A percentile compares a stretch with the other conserved stretches of the same genome.
phyloP scores from a whole-genome alignment of 2,888 invertebrate genomes.

The Pammene fasciana region DNA sequence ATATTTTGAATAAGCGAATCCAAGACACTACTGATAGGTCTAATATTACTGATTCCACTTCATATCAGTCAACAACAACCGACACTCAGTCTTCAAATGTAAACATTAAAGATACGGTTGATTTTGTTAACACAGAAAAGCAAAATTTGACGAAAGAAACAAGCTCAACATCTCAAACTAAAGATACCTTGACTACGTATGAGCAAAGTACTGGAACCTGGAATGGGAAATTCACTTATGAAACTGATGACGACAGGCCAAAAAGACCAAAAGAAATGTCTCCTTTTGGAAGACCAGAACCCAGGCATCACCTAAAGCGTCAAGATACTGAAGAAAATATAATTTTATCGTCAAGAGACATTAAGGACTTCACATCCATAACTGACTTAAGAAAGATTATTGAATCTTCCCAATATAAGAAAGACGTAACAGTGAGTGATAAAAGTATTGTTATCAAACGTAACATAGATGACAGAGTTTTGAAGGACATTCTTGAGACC shows the following conservation, averaged over 20 bases:
- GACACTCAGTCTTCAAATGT: slow-evolving; percentile 58
- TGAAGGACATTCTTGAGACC: slow-evolving; percentile 78
- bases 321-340: slow-evolving; percentile 80
- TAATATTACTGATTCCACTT: slow-evolving; percentile 52
- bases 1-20: slow-evolving; percentile 59
- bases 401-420: slow-evolving; percentile 71
- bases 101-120: slow-evolving; percentile 63
- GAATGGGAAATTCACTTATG: slow-evolving; percentile 83
- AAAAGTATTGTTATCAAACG: slow-evolving; percentile 78
- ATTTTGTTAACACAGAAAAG: slow-evolving; percentile 75
- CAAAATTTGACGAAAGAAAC: slow-evolving; percentile 77
- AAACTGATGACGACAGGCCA: slow-evolving; percentile 75
- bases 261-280: slow-evolving; percentile 73
- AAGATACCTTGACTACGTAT: slow-evolving; percentile 74
- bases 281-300: slow-evolving; percentile 73
- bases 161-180: slow-evolving; percentile 63
- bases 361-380: slow-evolving; percentile 79
- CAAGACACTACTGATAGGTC: slow-evolving; percentile 54
- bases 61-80: slow-evolving; percentile 56
- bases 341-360: slow-evolving; percentile 76
- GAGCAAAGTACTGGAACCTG: slow-evolving; percentile 80
- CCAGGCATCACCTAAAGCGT: slow-evolving; percentile 73
- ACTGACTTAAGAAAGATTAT: slow-evolving; percentile 77
- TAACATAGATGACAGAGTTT: slow-evolving; percentile 74
- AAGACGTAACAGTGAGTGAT: slow-evolving; percentile 76